phyloP scores from a whole-genome alignment of 2,113 vertebrate genomes.

The Serinus canaria region DNA sequence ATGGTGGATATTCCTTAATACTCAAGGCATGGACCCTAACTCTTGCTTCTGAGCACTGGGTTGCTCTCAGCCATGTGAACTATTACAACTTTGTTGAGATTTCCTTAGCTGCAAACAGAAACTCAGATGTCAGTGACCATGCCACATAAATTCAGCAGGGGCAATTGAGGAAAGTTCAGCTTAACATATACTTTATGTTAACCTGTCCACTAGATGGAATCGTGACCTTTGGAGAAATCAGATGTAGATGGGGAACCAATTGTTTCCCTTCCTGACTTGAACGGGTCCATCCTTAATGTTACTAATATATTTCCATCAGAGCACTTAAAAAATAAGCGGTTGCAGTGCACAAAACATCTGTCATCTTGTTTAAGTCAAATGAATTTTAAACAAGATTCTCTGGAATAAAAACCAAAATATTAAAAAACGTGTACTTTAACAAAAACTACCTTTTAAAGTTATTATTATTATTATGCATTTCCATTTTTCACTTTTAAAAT shows the following conservation, averaged over 20 bases:
- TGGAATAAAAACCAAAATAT: background rate
- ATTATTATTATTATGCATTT: background rate
- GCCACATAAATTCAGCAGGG: background rate
- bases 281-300: background rate
- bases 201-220: background rate
- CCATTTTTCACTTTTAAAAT: background rate
- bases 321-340: background rate
- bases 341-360: background rate
- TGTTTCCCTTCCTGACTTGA: background rate
- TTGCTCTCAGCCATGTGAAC: background rate
- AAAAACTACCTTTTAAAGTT: background rate
- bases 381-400: background rate
- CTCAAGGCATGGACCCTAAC: background rate
- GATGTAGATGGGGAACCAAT: background rate
- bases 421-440: background rate
- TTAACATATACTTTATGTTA: background rate
- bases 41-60: background rate
- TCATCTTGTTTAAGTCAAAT: background rate
- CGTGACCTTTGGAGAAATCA: background rate
- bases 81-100: background rate
- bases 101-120: background rate
- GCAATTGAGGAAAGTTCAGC: background rate
- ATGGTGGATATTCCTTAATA: background rate
- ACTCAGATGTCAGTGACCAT: background rate
- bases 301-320: background rate